Conservation (phyloP, 2,113 vertebrate species). For the Copsychus sechellarum region DNA sequence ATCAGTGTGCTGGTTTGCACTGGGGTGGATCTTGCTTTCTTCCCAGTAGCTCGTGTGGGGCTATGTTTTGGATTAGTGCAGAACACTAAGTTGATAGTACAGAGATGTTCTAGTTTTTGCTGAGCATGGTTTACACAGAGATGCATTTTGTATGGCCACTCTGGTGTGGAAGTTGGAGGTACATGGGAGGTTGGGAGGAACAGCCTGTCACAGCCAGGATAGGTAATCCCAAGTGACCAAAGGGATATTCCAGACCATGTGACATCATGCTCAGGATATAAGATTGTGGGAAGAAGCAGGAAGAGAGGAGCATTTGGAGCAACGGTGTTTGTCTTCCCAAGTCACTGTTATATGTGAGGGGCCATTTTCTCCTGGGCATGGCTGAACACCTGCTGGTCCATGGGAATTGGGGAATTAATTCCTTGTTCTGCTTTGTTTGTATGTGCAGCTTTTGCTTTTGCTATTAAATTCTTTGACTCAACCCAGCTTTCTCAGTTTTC, state of each 20-base stretch:
- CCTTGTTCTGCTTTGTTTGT: not conserved
- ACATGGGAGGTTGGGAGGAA: not conserved
- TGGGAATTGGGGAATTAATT: not conserved
- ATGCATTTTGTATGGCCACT: rapidly evolving
- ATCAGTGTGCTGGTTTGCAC: not conserved
- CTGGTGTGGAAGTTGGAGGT: rapidly evolving
- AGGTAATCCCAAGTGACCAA: not conserved
- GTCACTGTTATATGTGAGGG: rapidly evolving
- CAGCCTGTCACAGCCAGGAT: not conserved
- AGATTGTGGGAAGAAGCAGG: not conserved
- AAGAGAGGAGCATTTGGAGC: not conserved
- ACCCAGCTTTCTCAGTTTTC: not conserved
- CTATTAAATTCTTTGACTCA: not conserved
- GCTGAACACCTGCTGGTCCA: not conserved
- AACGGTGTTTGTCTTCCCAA: not conserved
- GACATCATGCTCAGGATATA: too few relatives aligned
- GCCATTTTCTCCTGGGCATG: not conserved
- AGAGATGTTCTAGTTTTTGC: not conserved
- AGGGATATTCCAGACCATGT: not conserved
- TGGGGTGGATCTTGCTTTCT: not conserved
- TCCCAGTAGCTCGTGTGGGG: not conserved
- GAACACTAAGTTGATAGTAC: not conserved
- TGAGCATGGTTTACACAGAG: not conserved
- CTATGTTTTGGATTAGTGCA: not conserved
- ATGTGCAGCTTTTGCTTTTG: rapidly evolving